Percentiles rank a stretch among this genome's conserved stretches.
These are phyloP conservation scores for Syrphus vitripennis DNA, from an alignment of 2,888 invertebrate species.

Conservation along the genomic window DNA sequence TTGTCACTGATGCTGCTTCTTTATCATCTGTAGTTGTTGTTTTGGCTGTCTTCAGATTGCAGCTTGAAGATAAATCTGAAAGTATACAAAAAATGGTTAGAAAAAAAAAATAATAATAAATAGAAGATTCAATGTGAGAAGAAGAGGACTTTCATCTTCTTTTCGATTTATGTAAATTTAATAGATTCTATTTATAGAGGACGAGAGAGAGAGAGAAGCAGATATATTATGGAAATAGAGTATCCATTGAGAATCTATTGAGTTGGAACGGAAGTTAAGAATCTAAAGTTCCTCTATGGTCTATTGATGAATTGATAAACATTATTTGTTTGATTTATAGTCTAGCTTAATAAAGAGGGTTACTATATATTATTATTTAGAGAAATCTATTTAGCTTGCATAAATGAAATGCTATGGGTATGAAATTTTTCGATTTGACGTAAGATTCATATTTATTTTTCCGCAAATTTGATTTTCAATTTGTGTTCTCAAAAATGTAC, in stretches of 20 bases:
- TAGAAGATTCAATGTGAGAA: neutral
- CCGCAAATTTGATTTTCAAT: too few relatives aligned
- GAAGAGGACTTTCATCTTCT: conserved; percentile 37
- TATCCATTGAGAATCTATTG: conserved; percentile 46
- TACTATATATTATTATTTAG: neutral
- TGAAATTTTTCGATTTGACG: neutral
- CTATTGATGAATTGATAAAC: conserved; percentile 54
- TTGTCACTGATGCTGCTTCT: conserved; percentile 24
- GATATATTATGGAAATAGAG: neutral
- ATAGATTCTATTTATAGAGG: too few relatives aligned
- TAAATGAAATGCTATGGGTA: neutral
- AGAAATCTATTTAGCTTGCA: neutral
- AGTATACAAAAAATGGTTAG: conserved; percentile 21
- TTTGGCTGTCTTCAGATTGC: conserved; percentile 20
- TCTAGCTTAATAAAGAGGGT: conserved; percentile 21
- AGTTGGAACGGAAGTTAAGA: conserved; percentile 16
- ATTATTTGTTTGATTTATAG: conserved; percentile 63
- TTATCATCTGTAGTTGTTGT: neutral
- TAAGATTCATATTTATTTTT: too few relatives aligned
- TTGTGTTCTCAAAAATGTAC: neutral
- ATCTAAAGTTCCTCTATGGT: conserved; percentile 8
- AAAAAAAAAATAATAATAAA: neutral
- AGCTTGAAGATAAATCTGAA: conserved; percentile 41
- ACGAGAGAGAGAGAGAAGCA: too few relatives aligned
- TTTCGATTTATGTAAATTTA: conserved; percentile 67